Conservation (phyloP, 2,888 invertebrate genomes). For the Sminthurides aquaticus region DNA sequence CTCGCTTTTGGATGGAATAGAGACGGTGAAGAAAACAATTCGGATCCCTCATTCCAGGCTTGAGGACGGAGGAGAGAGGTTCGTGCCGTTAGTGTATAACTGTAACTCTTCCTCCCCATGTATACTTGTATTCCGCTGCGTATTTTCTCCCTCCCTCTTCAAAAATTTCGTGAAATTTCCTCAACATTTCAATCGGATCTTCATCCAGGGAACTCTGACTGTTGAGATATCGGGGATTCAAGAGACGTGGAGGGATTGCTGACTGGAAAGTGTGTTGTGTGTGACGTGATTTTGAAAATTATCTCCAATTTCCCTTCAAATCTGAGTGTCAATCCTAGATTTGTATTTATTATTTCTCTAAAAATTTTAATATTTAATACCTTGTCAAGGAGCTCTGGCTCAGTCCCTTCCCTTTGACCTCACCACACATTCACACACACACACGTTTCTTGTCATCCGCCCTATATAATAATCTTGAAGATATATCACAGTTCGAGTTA, state of each 20-base stretch:
- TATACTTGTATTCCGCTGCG: no score
- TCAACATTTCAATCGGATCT: background rate
- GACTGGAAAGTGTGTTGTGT: conserved; percentile 1
- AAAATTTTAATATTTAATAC: no score
- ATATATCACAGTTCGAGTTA: conserved; percentile 34
- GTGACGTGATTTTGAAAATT: background rate
- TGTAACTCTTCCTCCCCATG: background rate
- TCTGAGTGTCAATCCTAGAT: background rate
- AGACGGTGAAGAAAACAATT: conserved; percentile 1
- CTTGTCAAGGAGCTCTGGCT: no score
- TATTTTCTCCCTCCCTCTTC: no score
- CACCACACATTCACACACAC: background rate
- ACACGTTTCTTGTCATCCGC: background rate
- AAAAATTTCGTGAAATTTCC: conserved; percentile 1
- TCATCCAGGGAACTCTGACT: conserved; percentile 24
- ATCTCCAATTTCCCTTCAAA: no score
- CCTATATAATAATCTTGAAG: conserved; percentile 1
- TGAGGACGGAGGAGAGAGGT: background rate
- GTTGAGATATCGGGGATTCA: conserved; percentile 14
- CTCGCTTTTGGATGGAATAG: background rate
- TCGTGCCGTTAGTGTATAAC: background rate
- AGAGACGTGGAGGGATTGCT: background rate
- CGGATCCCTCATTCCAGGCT: conserved; percentile 4
- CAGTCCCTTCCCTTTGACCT: no score
- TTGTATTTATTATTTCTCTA: background rate